phyloP scores from a whole-genome alignment of 2,113 vertebrate genomes.

The Lagenorhynchus albirostris region DNA sequence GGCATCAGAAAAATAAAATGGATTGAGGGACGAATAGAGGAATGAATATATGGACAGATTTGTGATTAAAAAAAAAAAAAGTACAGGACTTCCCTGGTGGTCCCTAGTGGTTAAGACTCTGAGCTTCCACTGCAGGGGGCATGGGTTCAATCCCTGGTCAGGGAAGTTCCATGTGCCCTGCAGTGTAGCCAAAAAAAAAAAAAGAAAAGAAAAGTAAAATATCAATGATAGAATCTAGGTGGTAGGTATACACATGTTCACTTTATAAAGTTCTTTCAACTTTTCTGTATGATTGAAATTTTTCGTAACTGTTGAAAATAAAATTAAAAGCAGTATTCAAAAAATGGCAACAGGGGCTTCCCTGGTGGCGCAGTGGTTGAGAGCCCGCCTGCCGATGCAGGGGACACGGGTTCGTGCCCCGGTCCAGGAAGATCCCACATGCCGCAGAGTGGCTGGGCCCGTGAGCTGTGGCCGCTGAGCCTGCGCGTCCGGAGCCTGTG shows the following conservation, averaged over 20 bases:
- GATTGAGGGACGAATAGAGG: not conserved
- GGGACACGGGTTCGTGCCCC: too few relatives aligned
- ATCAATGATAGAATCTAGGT: not conserved
- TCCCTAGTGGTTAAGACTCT: too few relatives aligned
- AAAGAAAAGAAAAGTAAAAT: not conserved
- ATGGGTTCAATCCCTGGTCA: too few relatives aligned
- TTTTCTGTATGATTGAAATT: not conserved
- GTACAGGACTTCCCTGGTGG: too few relatives aligned
- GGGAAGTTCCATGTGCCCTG: too few relatives aligned
- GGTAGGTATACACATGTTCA: not conserved
- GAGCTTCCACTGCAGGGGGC: too few relatives aligned
- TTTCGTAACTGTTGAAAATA: not conserved
- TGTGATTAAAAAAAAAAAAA: not conserved
- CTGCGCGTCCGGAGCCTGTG: too few relatives aligned
- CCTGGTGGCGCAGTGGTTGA: too few relatives aligned
- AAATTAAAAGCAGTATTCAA: not conserved
- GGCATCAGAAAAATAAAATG: not conserved
- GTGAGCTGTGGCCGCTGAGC: too few relatives aligned
- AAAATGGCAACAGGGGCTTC: not conserved
- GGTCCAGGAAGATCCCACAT: too few relatives aligned
- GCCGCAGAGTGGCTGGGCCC: too few relatives aligned
- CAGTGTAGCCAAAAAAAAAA: not conserved
- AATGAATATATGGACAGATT: not conserved
- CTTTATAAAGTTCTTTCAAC: not conserved
- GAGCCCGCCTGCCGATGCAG: too few relatives aligned